These are phyloP conservation scores for Physeter macrocephalus DNA, from an alignment of 2,113 vertebrate genomes.

Conservation along the genomic window DNA sequence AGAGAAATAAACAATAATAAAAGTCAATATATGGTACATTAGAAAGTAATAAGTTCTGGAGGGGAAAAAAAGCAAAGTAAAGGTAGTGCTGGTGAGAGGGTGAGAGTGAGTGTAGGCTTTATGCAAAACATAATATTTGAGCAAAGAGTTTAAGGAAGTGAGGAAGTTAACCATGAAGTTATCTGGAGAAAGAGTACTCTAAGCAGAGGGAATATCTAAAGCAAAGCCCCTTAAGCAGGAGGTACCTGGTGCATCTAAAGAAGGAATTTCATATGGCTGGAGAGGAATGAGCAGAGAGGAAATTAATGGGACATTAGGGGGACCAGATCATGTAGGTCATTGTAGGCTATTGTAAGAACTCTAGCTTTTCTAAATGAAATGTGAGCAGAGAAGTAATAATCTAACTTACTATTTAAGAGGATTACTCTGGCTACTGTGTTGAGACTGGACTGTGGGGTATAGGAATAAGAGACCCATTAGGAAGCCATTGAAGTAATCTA, in stretches of 20 bases:
- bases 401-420: neutral
- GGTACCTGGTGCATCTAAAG: neutral
- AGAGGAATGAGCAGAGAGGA: neutral
- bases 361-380: neutral
- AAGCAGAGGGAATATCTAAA: neutral
- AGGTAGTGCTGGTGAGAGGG: neutral
- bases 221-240: neutral
- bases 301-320: neutral
- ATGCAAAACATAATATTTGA: neutral
- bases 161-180: neutral
- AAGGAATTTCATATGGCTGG: neutral
- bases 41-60: neutral
- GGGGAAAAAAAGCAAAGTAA: neutral
- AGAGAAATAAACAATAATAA: neutral
- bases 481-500: neutral
- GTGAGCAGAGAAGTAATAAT: neutral
- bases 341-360: neutral
- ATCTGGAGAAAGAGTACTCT: neutral
- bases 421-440: neutral
- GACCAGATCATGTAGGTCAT: neutral
- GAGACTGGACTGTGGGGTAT: neutral
- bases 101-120: neutral
- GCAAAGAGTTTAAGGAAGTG: neutral
- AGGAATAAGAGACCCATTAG: neutral
- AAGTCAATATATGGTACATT: neutral